Evolutionary conservation across 2,888 invertebrate species (phyloP).

Genomic region (Agrypnus murinus): DNA sequence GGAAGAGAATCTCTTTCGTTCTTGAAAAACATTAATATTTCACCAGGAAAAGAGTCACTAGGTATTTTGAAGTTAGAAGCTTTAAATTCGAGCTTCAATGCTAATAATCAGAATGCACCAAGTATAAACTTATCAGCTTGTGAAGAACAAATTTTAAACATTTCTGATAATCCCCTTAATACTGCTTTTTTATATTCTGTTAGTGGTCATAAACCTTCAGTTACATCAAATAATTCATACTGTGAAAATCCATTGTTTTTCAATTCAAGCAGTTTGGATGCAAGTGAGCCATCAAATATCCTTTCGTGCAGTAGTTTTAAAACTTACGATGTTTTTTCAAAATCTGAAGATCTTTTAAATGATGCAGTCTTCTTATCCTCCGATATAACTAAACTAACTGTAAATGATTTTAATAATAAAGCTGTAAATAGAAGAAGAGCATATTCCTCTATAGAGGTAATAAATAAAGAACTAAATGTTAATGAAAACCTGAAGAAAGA

Average conservation of each 20-base stretch:
- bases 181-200: conserved; percentile 23
- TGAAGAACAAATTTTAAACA: not conserved
- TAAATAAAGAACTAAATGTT: not conserved
- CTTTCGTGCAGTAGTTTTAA: not conserved
- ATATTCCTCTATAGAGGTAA: too few species aligned
- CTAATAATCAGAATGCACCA: not conserved
- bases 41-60: conserved; percentile 47
- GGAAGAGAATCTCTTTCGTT: conserved; percentile 24
- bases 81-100: conserved; percentile 38
- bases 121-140: not conserved
- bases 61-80: conserved; percentile 52
- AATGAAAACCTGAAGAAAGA: not conserved
- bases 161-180: conserved; percentile 16
- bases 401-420: too few species aligned
- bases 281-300: conserved; percentile 6
- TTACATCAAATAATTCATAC: not conserved
- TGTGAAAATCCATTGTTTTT: conserved; percentile 2
- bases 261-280: conserved; percentile 8
- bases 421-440: not conserved
- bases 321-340: not conserved
- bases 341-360: conserved; percentile 11
- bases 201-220: not conserved
- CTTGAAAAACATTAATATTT: conserved; percentile 27
- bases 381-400: not conserved
- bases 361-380: not conserved